Base-by-base conservation (phyloP, 2,797 vertebrate genomes). In the Danio albolineatus region DNA sequence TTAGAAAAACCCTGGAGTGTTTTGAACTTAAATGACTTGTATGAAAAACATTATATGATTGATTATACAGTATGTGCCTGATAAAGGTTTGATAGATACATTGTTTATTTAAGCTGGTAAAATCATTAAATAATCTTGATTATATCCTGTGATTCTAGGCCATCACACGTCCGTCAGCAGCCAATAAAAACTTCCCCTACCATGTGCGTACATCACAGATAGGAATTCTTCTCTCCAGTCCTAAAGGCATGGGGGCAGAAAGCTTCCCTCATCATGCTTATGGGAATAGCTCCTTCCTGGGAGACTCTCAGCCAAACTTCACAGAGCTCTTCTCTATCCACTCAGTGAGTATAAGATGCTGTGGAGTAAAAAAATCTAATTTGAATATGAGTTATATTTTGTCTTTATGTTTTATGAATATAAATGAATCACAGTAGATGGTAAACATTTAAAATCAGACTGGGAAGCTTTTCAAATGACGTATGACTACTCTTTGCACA, bases 101-200 rank as follows among this genome's bases (percentile, higher is more conserved):
- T 38, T 6, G 39, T 76, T 38, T 6, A 39, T 76, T 14, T n/a
- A 76, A 54, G n/a, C 7, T 2, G 41, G 53, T 56, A 44, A 8
- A 43, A 19, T 54, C 12, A 41, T 64, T 2, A 64, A 76, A 54
- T 9, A 28, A 17, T 14, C 19, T 39, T 54, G 14, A 0, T 0
- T 78, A 16, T 43, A 78, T 43, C 36, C 17, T 71, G 46, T 71
- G n/a, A 43, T n/a, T 36, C 0, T 48, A 98, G 96, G 89, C 95
- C 57, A 97, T 98, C 90, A 98, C 96, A 0, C 93, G 96, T 16
- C 96, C 96, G 0, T 98, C 96, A 0, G 96, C 96, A 10, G 96
- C 96, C 92, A 98, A 98, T 90, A 96, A 96, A 91, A 98, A 98
- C 89, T 98, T 98, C 88, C 96, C 96, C 0, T 98, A 97, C 88